Base-by-base conservation (phyloP, 1,140 invertebrate genomes). In the Protaetia brevitarsis region DNA sequence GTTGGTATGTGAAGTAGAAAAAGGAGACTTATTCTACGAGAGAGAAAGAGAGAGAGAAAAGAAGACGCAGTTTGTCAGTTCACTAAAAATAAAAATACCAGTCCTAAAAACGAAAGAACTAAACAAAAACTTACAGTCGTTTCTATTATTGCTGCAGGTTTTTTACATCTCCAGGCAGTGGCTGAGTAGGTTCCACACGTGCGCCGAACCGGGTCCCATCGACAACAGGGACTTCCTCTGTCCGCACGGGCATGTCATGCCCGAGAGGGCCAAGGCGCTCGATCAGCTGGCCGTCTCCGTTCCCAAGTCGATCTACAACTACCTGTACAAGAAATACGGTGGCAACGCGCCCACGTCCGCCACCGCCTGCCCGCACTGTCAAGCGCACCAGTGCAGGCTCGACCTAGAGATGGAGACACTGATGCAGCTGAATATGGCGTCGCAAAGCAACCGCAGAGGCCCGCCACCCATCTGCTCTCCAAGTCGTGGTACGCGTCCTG, bases 221-320 rank as follows among this genome's bases (percentile, higher is more conserved):
- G 93, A 95, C 76, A 98, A 99, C 81, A 87, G 87, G 21, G 95
- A 98, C 75, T 97, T 98, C 76, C 81, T 98, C 3, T 99, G 97
- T 80, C 85, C 85, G 27, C 97, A 99, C 82, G 94, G 94, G 65
- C 89, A 88, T 30, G 87, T 97, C 2, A 85, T 89, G 74, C 93
- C 94, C 56, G 86, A 88, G 59, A 87, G 91, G 73, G 84, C 85
- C 13, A 73, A 81, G 16, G 80, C 88, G 70, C 85, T 94, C 2
- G 83, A 88, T 63, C 87, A 89, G 66, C 80, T 95, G 26, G 88
- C 89, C 65, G 85, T 66, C 82, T 85, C 34, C 78, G 94, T 68
- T 84, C 90, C 37, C 87, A 93, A 78, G 79, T 85, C 36, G 83
- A 68, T 78, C 3, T 79, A 76, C 64, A 69, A 74, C 6, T 79